Percentiles rank a stretch among this genome's conserved stretches.
These are phyloP conservation scores for Pelodytes ibericus DNA, from an alignment of 2,797 vertebrate species.

Conservation along the genomic window DNA sequence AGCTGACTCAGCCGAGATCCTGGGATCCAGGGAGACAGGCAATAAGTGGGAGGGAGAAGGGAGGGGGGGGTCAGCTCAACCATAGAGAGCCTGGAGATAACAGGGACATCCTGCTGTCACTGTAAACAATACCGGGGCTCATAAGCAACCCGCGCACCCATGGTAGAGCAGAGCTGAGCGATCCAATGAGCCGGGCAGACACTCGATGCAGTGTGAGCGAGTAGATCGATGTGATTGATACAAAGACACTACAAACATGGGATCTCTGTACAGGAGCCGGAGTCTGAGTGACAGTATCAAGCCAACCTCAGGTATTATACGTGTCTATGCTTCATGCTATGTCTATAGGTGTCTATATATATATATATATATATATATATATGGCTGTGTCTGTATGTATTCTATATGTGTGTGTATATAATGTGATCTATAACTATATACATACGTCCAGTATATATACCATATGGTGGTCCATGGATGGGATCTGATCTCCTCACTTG, in stretches of 20 bases:
- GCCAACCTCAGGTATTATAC: constrained; percentile 4
- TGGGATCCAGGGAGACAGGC: background rate
- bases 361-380: background rate
- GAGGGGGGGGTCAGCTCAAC: too few species aligned
- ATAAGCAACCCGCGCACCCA: too few species aligned
- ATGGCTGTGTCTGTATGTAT: background rate
- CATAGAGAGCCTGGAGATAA: constrained; percentile 2
- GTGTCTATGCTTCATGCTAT: background rate
- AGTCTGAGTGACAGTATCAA: constrained; percentile 41
- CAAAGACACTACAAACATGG: background rate
- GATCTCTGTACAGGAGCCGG: constrained; percentile 38
- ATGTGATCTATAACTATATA: too few species aligned
- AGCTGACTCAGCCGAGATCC: background rate
- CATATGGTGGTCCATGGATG: too few species aligned
- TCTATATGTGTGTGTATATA: too few species aligned
- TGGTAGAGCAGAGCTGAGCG: background rate
- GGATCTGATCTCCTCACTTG: too few species aligned
- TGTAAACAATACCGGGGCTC: too few species aligned
- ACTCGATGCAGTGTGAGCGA: background rate
- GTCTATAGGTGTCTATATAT: background rate
- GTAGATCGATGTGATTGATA: background rate
- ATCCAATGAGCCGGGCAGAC: constrained; percentile 1
- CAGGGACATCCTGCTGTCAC: background rate
- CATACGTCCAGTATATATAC: too few species aligned
- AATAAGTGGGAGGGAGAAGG: background rate